These are phyloP conservation scores for Netelia virgata DNA, from an alignment of 2,888 invertebrate species.

Conservation along the genomic window DNA sequence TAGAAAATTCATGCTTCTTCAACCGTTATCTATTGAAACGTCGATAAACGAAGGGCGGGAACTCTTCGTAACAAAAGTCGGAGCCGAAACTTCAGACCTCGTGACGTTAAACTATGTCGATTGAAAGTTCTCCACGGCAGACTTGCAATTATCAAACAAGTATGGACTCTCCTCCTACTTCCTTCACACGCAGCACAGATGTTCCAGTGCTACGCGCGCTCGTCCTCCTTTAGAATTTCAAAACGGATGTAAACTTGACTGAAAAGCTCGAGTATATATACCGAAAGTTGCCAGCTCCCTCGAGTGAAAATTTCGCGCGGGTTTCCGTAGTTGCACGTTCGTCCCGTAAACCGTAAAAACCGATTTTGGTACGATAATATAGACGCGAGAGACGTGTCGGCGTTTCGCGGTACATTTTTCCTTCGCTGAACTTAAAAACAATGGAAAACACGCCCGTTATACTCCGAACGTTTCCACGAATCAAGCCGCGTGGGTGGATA, in stretches of 20 bases:
- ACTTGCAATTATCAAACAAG: constrained; percentile 34
- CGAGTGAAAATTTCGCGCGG: neutral
- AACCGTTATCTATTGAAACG: neutral
- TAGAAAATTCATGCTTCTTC: neutral
- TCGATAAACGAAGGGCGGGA: neutral
- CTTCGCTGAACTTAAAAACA: neutral
- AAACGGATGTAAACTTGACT: constrained; percentile 28
- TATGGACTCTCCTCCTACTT: neutral
- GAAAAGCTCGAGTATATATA: neutral
- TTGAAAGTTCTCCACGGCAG: constrained; percentile 12
- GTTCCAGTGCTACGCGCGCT: constrained; percentile 12
- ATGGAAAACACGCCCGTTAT: neutral
- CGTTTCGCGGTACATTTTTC: neutral
- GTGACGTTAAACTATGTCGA: constrained; percentile 4
- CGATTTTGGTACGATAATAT: constrained; percentile 7
- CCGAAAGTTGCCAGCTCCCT: neutral
- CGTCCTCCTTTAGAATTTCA: constrained; percentile 29
- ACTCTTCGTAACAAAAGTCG: constrained; percentile 5
- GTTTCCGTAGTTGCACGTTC: neutral
- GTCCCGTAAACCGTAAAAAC: neutral
- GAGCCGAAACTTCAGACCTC: neutral
- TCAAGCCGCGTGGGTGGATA: too few species aligned
- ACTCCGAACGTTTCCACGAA: too few species aligned
- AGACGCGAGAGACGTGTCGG: neutral
- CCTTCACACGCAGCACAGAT: constrained; percentile 20